phyloP scores from a whole-genome alignment of 2,113 vertebrate genomes.

The Solea solea region DNA sequence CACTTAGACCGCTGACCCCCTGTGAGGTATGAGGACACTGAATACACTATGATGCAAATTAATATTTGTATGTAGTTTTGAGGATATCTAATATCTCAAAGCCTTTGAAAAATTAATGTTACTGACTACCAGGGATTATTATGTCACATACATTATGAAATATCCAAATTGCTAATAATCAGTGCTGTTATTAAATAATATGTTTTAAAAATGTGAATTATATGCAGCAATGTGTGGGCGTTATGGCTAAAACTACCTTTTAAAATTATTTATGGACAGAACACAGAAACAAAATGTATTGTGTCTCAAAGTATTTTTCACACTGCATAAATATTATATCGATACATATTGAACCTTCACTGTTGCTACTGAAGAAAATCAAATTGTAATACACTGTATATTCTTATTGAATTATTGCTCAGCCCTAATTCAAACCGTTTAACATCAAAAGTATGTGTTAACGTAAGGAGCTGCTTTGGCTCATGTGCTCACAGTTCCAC shows the following conservation, averaged over 20 bases:
- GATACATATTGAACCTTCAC: not conserved
- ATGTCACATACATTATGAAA: not conserved
- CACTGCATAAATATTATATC: too few species aligned
- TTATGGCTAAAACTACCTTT: too few species aligned
- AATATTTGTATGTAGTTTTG: not conserved
- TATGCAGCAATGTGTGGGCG: too few species aligned
- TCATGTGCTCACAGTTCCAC: constrained; percentile 45
- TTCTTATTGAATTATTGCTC: too few species aligned
- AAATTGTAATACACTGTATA: too few species aligned
- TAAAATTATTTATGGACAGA: too few species aligned
- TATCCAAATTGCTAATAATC: not conserved
- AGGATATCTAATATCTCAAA: not conserved
- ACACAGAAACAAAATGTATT: too few species aligned
- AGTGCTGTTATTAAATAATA: not conserved
- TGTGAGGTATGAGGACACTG: too few species aligned
- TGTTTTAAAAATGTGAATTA: not conserved
- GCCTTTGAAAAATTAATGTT: not conserved
- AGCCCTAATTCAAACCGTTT: too few species aligned
- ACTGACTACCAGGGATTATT: not conserved
- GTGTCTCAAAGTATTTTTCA: too few species aligned
- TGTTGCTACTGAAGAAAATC: not conserved
- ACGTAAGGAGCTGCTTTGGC: constrained; percentile 50
- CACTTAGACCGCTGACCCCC: too few species aligned
- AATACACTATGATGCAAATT: too few species aligned
- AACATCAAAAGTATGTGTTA: constrained; percentile 12